Conservation (phyloP, 2,888 invertebrate genomes). For the Vanessa cardui region DNA sequence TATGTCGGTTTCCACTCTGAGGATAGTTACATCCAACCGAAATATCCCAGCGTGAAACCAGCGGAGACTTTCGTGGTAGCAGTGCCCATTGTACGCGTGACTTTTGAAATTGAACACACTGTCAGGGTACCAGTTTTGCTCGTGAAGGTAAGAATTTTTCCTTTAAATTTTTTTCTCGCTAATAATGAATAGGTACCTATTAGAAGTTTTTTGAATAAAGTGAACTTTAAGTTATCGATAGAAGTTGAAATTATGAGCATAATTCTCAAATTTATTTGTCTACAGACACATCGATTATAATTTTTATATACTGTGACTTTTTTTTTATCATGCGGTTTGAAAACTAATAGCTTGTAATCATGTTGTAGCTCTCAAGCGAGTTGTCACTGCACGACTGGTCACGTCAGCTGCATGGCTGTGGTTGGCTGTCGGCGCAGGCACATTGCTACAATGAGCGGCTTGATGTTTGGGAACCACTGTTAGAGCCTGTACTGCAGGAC, state of each 20-base stretch:
- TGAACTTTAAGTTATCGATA: too few species aligned
- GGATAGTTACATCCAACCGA: slow-evolving; percentile 64
- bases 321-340: neutral
- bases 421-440: slow-evolving; percentile 71
- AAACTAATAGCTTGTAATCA: neutral
- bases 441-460: slow-evolving; percentile 86
- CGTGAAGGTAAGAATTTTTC: slow-evolving; percentile 57
- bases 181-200: too few species aligned
- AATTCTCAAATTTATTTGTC: too few species aligned
- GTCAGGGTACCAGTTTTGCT: slow-evolving; percentile 66
- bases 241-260: too few species aligned
- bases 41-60: slow-evolving; percentile 66
- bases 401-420: slow-evolving; percentile 76
- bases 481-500: slow-evolving; percentile 89
- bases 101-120: slow-evolving; percentile 85
- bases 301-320: too few species aligned
- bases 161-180: neutral
- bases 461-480: slow-evolving; percentile 91
- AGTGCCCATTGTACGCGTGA: slow-evolving; percentile 83
- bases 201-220: too few species aligned
- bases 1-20: slow-evolving; percentile 56
- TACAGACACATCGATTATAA: too few species aligned
- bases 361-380: slow-evolving; percentile 78
- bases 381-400: slow-evolving; percentile 87
- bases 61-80: slow-evolving; percentile 78